A percentile compares a stretch with the other conserved stretches of the same genome.
These are phyloP conservation scores for Ischnus inquisitorius DNA, from an alignment of 2,888 invertebrate species.

Conservation along the genomic window DNA sequence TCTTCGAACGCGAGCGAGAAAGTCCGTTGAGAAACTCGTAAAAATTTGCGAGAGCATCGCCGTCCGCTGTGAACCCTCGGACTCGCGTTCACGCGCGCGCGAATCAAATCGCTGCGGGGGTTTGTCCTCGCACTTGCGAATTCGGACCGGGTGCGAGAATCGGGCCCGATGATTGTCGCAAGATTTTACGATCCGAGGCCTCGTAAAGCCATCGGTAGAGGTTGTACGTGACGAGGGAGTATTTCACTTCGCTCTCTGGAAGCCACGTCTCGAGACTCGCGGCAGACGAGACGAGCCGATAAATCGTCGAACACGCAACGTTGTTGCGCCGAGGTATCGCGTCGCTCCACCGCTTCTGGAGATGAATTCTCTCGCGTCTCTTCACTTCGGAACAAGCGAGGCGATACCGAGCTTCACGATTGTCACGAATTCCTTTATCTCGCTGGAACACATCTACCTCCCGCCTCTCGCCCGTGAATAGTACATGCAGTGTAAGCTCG, in stretches of 20 bases:
- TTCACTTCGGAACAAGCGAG: background rate
- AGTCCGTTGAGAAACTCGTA: background rate
- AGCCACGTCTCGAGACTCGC: background rate
- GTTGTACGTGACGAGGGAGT: background rate
- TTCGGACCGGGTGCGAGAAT: background rate
- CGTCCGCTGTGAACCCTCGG: background rate
- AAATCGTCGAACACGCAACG: background rate
- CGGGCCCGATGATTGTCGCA: background rate
- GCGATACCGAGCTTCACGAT: background rate
- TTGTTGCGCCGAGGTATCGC: background rate
- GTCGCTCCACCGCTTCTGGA: background rate
- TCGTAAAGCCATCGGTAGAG: constrained; percentile 5
- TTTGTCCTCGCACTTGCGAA: background rate
- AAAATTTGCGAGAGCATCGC: background rate
- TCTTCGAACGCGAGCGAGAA: constrained; percentile 11
- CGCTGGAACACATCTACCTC: constrained; percentile 21
- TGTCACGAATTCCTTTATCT: constrained; percentile 24
- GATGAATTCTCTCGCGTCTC: background rate
- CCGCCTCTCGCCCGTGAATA: constrained; percentile 48
- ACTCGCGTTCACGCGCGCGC: background rate
- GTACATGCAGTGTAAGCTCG: constrained; percentile 54
- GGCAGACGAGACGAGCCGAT: background rate
- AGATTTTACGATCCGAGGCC: constrained; percentile 14
- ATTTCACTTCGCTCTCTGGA: background rate
- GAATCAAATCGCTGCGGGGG: background rate